Evolutionary conservation across 2,797 vertebrate species (phyloP).

Genomic region (Hyperoplus immaculatus): DNA sequence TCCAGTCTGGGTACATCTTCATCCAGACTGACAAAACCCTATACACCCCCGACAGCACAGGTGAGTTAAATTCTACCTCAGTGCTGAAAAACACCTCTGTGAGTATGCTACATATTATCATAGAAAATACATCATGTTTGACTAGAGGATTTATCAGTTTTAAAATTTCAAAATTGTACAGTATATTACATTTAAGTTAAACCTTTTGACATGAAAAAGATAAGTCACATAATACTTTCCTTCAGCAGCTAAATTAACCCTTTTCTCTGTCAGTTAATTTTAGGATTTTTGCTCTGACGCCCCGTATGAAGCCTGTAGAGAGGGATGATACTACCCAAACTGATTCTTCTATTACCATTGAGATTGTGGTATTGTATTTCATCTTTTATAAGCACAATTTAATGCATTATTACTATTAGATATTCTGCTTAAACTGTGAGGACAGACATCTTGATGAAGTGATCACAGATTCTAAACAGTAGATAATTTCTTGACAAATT

Average conservation of each 20-base stretch:
- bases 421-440: background rate
- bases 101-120: background rate
- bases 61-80: slow-evolving; percentile 60
- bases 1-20: slow-evolving; percentile 88
- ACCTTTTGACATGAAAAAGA: background rate
- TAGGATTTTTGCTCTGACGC: slow-evolving; percentile 80
- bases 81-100: background rate
- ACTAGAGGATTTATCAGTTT: background rate
- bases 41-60: slow-evolving; percentile 86
- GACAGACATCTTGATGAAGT: background rate
- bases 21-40: slow-evolving; percentile 88
- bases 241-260: background rate
- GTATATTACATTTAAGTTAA: background rate
- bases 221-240: background rate
- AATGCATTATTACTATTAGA: background rate
- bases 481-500: no score
- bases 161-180: background rate
- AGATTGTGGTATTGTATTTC: slow-evolving; percentile 76
- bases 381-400: background rate
- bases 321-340: background rate
- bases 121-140: no score
- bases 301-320: slow-evolving; percentile 70
- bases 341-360: slow-evolving; percentile 61
- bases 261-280: slow-evolving; percentile 63
- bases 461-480: no score